Evolutionary conservation across 1,140 invertebrate species (phyloP), one percentile per base, ranked within the genome.

Genomic region (Bombus vancouverensis): DNA sequence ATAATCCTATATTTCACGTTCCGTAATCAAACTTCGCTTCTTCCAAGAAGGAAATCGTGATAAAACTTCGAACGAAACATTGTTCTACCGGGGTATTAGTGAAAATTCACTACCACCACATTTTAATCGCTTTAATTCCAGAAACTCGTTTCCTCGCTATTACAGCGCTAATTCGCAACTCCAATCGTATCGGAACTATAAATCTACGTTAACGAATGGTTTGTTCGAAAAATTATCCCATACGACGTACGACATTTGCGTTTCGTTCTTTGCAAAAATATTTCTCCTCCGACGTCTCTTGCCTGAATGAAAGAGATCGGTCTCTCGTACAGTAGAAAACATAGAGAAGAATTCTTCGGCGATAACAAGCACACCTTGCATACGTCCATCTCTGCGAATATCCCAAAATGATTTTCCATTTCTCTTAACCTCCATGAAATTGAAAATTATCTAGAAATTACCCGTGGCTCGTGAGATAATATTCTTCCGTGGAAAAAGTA

Each of bases 1-100:
- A 62, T 47, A 53, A 86, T 77, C 15, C 85, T 32, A 28, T 32
- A 28, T 87, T 32, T 42, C 86, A 15, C 22, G 18, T 66, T 32
- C 18, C 22, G 32, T 75, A 75, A 75, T 75, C 44, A 25, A 75
- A 75, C 42, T 53, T 75, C 13, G 44, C 4, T 57, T 12, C 42
- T 28, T n/a, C 10, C 2, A 25, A 5, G 44, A 57, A 25, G 73
- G 32, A 28, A 37, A 34, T 75, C 44, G 42, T 47, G 73, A 75
- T 75, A 47, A 53, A 75, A 75, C 73, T 72, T 15, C 5, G 28
- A 72, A 72, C 34, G 73, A 75, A 75, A 75, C 47, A 15, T 57
- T 75, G 32, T 75, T 37, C n/a, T 10, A 25, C n/a, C 10, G 34
- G 13, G 44, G 22, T 75, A 12, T 71, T 37, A 25, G 13, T 12